Base-by-base conservation (phyloP, 2,888 invertebrate species). In the Perithous albicinctus region DNA sequence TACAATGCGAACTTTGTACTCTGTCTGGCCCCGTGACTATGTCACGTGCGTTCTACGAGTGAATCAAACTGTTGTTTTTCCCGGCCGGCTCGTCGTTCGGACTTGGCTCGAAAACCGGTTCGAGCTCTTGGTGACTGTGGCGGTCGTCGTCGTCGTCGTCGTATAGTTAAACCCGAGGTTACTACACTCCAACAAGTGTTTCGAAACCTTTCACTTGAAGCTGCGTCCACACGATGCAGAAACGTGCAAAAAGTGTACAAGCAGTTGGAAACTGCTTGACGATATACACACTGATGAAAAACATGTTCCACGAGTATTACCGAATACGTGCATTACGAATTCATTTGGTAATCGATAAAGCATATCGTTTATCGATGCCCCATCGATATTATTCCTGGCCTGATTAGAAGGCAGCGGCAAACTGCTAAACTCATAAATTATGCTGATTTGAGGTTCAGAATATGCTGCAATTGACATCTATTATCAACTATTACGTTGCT, bases 191-290 rank as follows among this genome's bases (percentile, higher is more conserved):
- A 51, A 69, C 75, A 74, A 80, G 75, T 81, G 66, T 78, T 78
- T 78, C 73, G 74, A 70, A 78, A 81, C 83, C 83, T 83, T 83
- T 83, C 83, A 84, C 83, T 78, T 76, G 51, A 76, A 75, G 75
- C 70, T 41, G 79, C 66, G 35, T 20, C 48, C 63, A 66, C 70
- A 69, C 38, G 1, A 15, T 18, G n/a, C 26, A 26, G 26, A 23
- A 66, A 54, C 54, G 23, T 35, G 29, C 15, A 26, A 67, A n/a
- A n/a, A n/a, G n/a, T n/a, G n/a, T n/a, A n/a, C n/a, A n/a, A n/a
- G n/a, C n/a, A n/a, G n/a, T n/a, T 20, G 35, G 41, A 46, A 46
- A 32, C 29, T 29, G 43, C n/a, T 66, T 26, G 23, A 48, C 4
- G n/a, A 41, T 0, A 12, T 5, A n/a, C n/a, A n/a, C 20, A 8